phyloP scores from a whole-genome alignment of 1,140 invertebrate species.

The Formica exsecta region DNA sequence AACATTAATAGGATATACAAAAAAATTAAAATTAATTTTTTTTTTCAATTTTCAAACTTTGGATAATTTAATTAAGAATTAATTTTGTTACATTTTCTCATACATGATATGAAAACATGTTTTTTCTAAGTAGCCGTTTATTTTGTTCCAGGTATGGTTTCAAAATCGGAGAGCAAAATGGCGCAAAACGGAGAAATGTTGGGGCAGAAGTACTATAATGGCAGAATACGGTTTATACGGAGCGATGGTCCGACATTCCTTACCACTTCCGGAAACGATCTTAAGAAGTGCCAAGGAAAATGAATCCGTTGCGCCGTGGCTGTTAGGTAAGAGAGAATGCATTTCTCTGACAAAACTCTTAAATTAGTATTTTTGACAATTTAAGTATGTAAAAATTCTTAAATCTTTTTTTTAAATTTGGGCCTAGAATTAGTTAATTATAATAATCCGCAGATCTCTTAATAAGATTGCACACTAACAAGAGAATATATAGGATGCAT shows the following conservation, averaged over 20 bases:
- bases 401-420: neutral
- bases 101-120: neutral
- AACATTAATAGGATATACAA: too few relatives aligned
- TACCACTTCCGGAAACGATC: conserved; percentile 98
- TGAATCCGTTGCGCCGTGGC: conserved; percentile 98
- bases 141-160: conserved; percentile 96
- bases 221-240: conserved; percentile 99
- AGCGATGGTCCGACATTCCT: conserved; percentile 99
- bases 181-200: conserved; percentile 99
- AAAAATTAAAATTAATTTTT: too few relatives aligned
- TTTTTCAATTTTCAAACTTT: too few relatives aligned
- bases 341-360: neutral
- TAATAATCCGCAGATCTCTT: neutral
- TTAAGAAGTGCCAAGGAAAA: conserved; percentile 98
- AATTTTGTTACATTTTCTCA: neutral
- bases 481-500: too few relatives aligned
- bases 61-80: too few relatives aligned
- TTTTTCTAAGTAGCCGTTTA: neutral
- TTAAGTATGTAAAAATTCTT: neutral
- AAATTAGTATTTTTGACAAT: neutral
- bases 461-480: conserved; percentile 11
- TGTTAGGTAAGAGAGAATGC: conserved; percentile 92
- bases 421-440: conserved; percentile 14
- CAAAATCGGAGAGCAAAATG: conserved; percentile 99
- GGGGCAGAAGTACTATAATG: conserved; percentile 99